A percentile compares a stretch with the other conserved stretches of the same genome.
phyloP scores from a whole-genome alignment of 2,797 vertebrate genomes.

The Perodicticus potto region DNA sequence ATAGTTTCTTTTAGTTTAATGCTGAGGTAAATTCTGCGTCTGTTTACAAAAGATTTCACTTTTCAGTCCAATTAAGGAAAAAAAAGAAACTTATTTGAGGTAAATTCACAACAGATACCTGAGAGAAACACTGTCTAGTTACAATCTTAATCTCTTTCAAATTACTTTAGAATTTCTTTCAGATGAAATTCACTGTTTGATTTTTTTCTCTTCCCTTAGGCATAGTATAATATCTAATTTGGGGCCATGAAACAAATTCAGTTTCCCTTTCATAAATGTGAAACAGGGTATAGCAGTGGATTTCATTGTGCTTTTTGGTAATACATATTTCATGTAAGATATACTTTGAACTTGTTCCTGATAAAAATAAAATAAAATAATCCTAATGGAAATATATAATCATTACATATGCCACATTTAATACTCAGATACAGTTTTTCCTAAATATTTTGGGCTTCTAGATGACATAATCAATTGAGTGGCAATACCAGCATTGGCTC shows the following conservation, averaged over 20 bases:
- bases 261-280: conserved; percentile 34
- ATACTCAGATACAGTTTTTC: background rate
- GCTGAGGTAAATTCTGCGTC: background rate
- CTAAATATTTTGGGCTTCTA: background rate
- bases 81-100: background rate
- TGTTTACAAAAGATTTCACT: conserved; percentile 24
- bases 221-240: conserved; percentile 22
- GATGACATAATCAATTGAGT: background rate
- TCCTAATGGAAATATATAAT: background rate
- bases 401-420: background rate
- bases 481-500: background rate
- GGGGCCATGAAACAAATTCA: background rate
- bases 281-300: background rate
- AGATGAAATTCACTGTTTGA: conserved; percentile 33
- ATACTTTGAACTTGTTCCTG: background rate
- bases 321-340: background rate
- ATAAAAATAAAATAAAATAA: background rate
- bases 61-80: conserved; percentile 54
- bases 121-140: background rate
- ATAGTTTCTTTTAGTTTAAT: background rate
- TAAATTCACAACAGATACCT: conserved; percentile 39
- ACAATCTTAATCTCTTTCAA: conserved; percentile 31
- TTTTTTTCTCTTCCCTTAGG: background rate
- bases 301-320: background rate
- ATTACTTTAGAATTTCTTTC: conserved; percentile 54